Base-by-base conservation (phyloP, 2,888 invertebrate genomes). In the Chironomus riparius region DNA sequence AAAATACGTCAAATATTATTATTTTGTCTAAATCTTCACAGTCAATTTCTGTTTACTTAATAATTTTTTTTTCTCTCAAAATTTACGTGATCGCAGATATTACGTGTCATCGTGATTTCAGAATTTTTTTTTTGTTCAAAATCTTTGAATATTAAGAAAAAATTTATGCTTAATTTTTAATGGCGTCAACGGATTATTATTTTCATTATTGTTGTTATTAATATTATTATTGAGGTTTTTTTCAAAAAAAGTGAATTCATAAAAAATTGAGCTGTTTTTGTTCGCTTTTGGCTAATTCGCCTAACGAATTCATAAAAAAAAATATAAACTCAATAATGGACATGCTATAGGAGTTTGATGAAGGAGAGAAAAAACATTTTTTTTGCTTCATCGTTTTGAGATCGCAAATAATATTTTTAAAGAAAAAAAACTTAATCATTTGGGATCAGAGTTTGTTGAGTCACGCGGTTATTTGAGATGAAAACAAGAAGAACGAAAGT, bases 401-500 rank as follows among this genome's bases (percentile, higher is more conserved):
- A 56, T 56, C 56, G 56, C 56, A 56, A 56, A 15, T 18, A 56
- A 56, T 56, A 10, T 38, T 38, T 56, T 50, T n/a, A 50, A 4
- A 18, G 15, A 56, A 50, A n/a, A n/a, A 50, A n/a, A 56, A 56
- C 7, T 18, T 18, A 56, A 56, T 56, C 56, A 56, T 15, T 56
- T 18, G 56, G 56, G 56, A 56, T 56, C 56, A 56, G 56, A 56
- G 56, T 56, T 71, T 56, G 50, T 61, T 47, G 72, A 72, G 72
- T 72, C 72, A 72, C 72, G 72, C 72, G 47, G 15, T 15, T n/a
- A 38, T 22, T n/a, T 10, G 10, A 48, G 21, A 70, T 22, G 50
- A 56, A 50, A 22, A 18, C 7, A 21, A 56, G 10, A 47, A 62
- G 62, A 4, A 21, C 3, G 47, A 70, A 50, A 48, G 70, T 70